Evolutionary conservation across 2,113 vertebrate genomes (phyloP), one percentile per base, ranked within the genome.

Genomic region (Gobiocypris rarus): DNA sequence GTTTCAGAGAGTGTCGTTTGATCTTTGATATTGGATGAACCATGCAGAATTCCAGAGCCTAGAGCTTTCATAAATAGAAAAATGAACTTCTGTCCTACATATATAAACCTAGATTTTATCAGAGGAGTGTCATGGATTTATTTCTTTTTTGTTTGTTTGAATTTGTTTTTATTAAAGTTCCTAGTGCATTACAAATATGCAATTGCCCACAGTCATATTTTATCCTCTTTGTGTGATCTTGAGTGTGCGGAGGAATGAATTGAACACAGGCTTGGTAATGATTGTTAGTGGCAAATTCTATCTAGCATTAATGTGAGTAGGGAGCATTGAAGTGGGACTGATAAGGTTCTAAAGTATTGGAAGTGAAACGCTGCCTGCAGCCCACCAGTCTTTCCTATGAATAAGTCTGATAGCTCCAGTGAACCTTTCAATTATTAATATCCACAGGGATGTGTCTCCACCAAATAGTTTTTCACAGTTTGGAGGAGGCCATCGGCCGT

Each of bases 401-500:
- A 89, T 91, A 86, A 92, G 89, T 85, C 84, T 82, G 80, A 75
- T 87, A 82, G 86, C 89, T 87, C 86, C 84, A 81, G 85, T 89
- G 88, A 89, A 83, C 84, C 89, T 83, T 91, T 93, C 86, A 89
- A 89, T 93, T 92, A 92, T 92, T 93, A 89, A 92, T 90, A 89
- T 91, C 88, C 87, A 76, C n/a, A 38, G 85, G 86, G 88, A 85
- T 88, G 79, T 85, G 74, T 82, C 83, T 83, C 56, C 15, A 34
- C 83, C 79, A 89, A 90, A 90, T 89, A 84, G 86, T 91, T 91
- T 91, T 90, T 89, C 85, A 83, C 79, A 81, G 87, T 89, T 85
- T 88, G 50, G 82, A 88, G 83, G 78, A 79, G 83, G 85, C 85
- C 82, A 76, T 73, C 79, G 71, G 88, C 81, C 87, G 79, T 89